Evolutionary conservation across 2,888 invertebrate genomes (phyloP).

Genomic region (Synanthedon formicaeformis): DNA sequence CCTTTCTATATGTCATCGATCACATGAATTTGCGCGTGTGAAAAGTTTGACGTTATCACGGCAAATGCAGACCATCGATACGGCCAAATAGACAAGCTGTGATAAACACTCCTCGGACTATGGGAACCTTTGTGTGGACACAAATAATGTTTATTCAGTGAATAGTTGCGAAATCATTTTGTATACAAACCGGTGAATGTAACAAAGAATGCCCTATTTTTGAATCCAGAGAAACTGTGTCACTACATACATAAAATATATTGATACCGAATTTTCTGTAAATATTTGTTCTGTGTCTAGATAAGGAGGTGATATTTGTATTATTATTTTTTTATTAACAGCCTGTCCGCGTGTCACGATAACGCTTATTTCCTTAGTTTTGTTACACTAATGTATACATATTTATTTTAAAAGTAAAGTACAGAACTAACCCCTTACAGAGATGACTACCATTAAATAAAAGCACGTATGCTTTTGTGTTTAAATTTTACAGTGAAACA

Average conservation of each 20-base stretch:
- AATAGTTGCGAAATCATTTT: conserved; percentile 26
- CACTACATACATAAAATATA: conserved; percentile 1
- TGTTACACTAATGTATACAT: too few species aligned
- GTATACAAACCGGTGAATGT: conserved; percentile 12
- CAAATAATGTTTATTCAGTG: background rate
- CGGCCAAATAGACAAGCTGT: conserved; percentile 27
- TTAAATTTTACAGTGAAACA: too few species aligned
- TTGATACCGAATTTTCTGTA: conserved; percentile 2
- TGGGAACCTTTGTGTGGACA: conserved; percentile 21
- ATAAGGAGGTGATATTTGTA: conserved; percentile 1
- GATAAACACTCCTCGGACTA: conserved; percentile 26
- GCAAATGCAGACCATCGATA: conserved; percentile 22
- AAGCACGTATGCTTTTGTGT: too few species aligned
- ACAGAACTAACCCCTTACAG: too few species aligned
- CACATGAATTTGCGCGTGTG: conserved; percentile 31
- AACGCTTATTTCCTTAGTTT: too few species aligned
- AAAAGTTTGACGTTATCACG: conserved; percentile 30
- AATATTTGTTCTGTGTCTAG: background rate
- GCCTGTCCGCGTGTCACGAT: too few species aligned
- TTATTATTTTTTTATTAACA: background rate
- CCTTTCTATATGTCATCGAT: conserved; percentile 5
- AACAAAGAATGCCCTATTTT: conserved; percentile 18
- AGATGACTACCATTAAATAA: too few species aligned
- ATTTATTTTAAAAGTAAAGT: too few species aligned
- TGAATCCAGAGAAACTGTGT: conserved; percentile 16